Base-by-base conservation (phyloP, 2,888 invertebrate genomes). In the Dicyrtomina minuta region DNA sequence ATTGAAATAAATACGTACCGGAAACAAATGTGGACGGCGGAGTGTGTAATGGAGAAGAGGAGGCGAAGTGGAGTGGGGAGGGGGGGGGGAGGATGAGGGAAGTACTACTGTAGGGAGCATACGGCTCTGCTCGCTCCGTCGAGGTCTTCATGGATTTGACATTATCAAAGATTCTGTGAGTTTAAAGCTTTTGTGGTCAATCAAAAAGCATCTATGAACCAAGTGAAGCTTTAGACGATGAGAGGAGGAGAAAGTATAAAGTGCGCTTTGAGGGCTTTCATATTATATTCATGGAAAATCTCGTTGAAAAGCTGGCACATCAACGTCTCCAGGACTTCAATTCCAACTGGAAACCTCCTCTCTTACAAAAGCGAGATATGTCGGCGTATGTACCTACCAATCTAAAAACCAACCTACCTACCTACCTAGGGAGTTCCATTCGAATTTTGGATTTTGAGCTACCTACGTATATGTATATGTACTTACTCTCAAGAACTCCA, bases 1-100 rank as follows among this genome's bases (percentile, higher is more conserved):
- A 61, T 61, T 61, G 61, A 61, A 61, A 61, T 61, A 46, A 61
- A 61, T 61, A 46, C 41, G 46, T 41, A 61, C 46, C 61, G 61
- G 61, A 61, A 61, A 61, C 15, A 61, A 44, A 15, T 44, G 13
- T 39, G 33, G n/a, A 58, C 15, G 46, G 46, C 4, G 15, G 46
- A 17, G 46, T 46, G 46, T 46, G 46, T 46, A 17, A 15, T 46
- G 46, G 15, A 46, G 15, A 17, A 5, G 4, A 46, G n/a, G 15
- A 17, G 15, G 46, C n/a, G 17, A 15, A 17, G 46, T 17, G n/a
- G 15, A 46, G 46, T 46, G 46, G n/a, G 4, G 15, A 4, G 3
- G 46, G 4, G 13, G 15, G 46, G 4, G 3, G 46, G 4, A 17
- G 15, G 46, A 5, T 4, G n/a, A 46, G 26, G 55, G 8, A 27